Evolutionary conservation across 2,113 vertebrate species (phyloP).

Genomic region (Barnardius zonarius): DNA sequence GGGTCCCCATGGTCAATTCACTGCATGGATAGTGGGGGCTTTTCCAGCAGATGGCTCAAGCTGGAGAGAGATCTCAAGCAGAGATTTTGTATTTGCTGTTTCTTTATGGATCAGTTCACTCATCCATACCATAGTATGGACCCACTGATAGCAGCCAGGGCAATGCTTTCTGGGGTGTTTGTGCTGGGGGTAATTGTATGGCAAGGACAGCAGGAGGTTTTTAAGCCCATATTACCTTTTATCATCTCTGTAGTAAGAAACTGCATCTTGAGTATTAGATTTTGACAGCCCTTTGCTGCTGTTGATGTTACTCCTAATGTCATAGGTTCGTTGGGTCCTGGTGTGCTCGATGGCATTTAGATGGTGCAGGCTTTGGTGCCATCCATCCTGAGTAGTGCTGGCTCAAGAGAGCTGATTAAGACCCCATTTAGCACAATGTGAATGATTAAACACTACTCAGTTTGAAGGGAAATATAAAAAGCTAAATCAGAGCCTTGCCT

Average conservation of each 20-base stretch:
- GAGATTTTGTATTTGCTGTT: neutral
- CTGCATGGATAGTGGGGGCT: neutral
- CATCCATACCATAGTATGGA: accelerated
- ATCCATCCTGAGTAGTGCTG: neutral
- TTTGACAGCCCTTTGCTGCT: neutral
- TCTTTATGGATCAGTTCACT: neutral
- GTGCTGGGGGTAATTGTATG: neutral
- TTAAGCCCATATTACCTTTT: neutral
- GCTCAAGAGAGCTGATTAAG: neutral
- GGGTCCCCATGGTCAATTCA: neutral
- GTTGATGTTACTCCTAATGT: neutral
- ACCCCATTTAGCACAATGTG: neutral
- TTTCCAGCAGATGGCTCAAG: neutral
- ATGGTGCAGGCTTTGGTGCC: neutral
- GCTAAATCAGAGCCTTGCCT: neutral
- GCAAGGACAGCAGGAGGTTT: neutral
- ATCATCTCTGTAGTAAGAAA: neutral
- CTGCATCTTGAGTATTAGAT: neutral
- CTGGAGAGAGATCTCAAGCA: neutral
- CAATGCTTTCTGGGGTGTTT: accelerated
- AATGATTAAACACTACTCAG: neutral
- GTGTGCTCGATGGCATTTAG: neutral
- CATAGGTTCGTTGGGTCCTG: accelerated
- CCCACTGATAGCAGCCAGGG: neutral
- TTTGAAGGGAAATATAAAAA: neutral